Base-by-base conservation (phyloP, 1,140 invertebrate species). In the Holcopasites calliopsidis region DNA sequence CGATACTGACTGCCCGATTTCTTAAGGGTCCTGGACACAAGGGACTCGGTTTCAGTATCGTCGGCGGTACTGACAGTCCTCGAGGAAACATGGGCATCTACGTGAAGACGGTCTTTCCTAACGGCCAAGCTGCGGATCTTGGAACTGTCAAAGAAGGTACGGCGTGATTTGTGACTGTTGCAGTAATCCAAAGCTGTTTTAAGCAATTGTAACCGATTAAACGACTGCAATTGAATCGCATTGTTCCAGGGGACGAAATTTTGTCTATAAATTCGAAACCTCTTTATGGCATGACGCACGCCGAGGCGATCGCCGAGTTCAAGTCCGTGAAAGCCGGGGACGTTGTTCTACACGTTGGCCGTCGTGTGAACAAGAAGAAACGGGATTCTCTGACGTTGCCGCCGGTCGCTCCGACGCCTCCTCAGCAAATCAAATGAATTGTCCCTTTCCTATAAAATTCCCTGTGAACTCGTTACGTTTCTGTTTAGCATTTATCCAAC, bases 31-130 rank as follows among this genome's bases (percentile, higher is more conserved):
- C 94, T 11, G 95, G 96, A 4, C 94, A 96, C 64, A 97, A 97
- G 88, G 96, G 96, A 68, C 92, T 98, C 28, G 97, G 97, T 1
- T 98, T 98, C 88, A 97, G 96, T 88, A 97, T 98, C 84, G 97
- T 98, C 28, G 97, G 97, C 33, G 97, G 97, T 49, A 94, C 93
- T 10, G 97, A 98, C 88, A 97, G 96, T 40, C 96, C 97, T 1
- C 95, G 96, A 86, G 97, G 97, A 3, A 95, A 94, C 82, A 96
- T 98, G 94, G 97, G 97, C 18, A 98, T 98, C 83, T 98, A 96
- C 90, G 96, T 98, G 1, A 97, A 98, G 90, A 97, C 97, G 1
- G 95, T 98, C 13, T 97, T 97, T 89, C 95, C 96, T 2, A 95
- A 95, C 82, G 97, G 97, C 16, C 95, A 98, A 92, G 96, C 97